Evolutionary conservation across 2,888 invertebrate genomes (phyloP).

Genomic region (Exephanes ischioxanthus): DNA sequence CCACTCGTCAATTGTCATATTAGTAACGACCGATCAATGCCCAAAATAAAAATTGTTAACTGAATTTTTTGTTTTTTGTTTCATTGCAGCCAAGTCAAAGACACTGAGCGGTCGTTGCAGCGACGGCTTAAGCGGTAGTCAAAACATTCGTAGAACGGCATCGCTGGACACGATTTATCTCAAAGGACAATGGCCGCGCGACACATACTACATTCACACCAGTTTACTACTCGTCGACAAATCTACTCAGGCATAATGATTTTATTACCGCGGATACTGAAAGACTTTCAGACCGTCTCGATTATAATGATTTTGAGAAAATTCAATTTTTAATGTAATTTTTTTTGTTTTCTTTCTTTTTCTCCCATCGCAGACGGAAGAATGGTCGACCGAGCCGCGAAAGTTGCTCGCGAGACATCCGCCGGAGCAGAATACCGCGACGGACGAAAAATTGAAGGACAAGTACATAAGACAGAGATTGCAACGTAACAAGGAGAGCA

Average conservation of each 20-base stretch:
- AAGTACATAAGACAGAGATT: constrained; percentile 87
- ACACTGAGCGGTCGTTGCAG: constrained; percentile 85
- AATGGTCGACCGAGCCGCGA: constrained; percentile 85
- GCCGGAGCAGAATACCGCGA: constrained; percentile 74
- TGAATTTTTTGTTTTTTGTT: constrained; percentile 71
- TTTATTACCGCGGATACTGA: neutral
- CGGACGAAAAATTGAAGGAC: constrained; percentile 87
- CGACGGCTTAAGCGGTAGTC: constrained; percentile 87
- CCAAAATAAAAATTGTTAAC: constrained; percentile 56
- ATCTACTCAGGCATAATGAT: constrained; percentile 90
- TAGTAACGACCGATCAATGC: neutral
- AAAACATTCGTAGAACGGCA: constrained; percentile 91
- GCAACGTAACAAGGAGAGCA: constrained; percentile 87
- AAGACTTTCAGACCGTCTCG: neutral
- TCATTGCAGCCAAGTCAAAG: constrained; percentile 86
- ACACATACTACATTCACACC: constrained; percentile 89
- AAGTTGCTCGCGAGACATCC: constrained; percentile 69
- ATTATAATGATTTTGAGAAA: neutral
- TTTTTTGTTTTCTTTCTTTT: neutral
- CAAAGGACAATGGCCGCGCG: constrained; percentile 92
- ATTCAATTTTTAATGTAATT: neutral
- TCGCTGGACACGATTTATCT: constrained; percentile 93
- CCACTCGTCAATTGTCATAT: neutral
- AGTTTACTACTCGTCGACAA: constrained; percentile 91
- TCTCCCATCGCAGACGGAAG: constrained; percentile 88